Evolutionary conservation across 2,797 vertebrate genomes (phyloP), one percentile per base, ranked within the genome.

Genomic region (Masticophis lateralis): DNA sequence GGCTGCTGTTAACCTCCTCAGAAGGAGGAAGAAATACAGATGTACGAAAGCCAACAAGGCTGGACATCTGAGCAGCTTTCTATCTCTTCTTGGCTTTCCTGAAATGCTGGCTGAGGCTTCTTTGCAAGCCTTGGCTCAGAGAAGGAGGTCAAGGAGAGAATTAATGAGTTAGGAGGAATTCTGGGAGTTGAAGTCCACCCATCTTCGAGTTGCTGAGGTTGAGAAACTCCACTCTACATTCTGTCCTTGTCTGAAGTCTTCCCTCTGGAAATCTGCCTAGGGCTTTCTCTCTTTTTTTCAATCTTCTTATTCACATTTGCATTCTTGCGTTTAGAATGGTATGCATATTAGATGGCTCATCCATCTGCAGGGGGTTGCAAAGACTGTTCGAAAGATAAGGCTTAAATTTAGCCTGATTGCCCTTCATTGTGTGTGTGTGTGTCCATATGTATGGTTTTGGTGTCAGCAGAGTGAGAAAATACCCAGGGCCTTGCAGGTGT

Each of bases 401-500:
- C 14, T 18, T 32, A 69, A 69, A 69, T 69, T 69, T 69, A 69
- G 66, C 66, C n/a, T 69, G 66, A 69, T 69, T 18, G 66, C n/a
- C 66, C 14, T 69, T 32, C n/a, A 32, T 1, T 69, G 66, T 69
- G 14, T 69, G n/a, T 69, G 63, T 66, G 56, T 57, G 56, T 56
- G 56, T 3, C 63, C 66, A 69, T 69, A 32, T 69, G 27, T 32
- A 69, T 43, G 92, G 87, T 18, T 88, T 47, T 10, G 5, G 3
- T 12, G 13, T 53, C 25, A 60, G 89, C 22, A n/a, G 16, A 32
- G 83, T 28, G 89, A 95, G 95, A 91, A 92, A 91, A 53, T 11
- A 83, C 87, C 90, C 92, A 89, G 91, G 74, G 56, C 61, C 0
- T 79, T 86, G 94, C 97, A 96, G 96, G 96, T 96, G 95, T 89